phyloP scores from a whole-genome alignment of 2,888 invertebrate species.

The Plagiodera versicolora region DNA sequence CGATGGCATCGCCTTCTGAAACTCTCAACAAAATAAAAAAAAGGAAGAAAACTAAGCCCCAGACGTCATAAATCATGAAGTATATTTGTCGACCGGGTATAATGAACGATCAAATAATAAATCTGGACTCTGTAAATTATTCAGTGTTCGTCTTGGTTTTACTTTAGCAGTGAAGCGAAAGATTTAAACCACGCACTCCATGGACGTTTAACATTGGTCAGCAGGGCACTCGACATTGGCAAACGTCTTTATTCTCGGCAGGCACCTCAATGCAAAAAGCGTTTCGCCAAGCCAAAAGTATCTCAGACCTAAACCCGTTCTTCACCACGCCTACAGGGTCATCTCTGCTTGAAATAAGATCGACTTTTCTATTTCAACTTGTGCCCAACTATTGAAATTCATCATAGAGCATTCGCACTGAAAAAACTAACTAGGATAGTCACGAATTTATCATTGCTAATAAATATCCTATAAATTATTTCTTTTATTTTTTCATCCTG shows the following conservation, averaged over 20 bases:
- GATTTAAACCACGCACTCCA: conserved; percentile 49
- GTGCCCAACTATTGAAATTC: no score
- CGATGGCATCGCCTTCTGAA: conserved; percentile 4
- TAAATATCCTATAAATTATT: no score
- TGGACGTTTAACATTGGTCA: conserved; percentile 46
- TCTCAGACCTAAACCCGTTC: conserved; percentile 51
- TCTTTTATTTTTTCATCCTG: no score
- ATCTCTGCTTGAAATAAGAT: no score
- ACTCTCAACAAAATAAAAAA: conserved; percentile 3
- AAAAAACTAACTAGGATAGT: no score
- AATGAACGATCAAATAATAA: conserved; percentile 32
- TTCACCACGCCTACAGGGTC: conserved; percentile 37
- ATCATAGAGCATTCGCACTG: no score
- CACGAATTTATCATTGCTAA: no score
- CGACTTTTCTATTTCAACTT: no score
- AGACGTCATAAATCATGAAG: conserved; percentile 15
- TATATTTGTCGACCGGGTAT: conserved; percentile 20
- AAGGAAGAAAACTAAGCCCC: conserved; percentile 1
- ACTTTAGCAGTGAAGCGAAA: conserved; percentile 45
- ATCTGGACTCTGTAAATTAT: conserved; percentile 42
- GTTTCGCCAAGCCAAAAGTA: conserved; percentile 47
- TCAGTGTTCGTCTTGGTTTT: conserved; percentile 47
- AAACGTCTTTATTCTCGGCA: conserved; percentile 53
- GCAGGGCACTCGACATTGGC: conserved; percentile 46
- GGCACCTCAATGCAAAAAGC: conserved; percentile 51